Conservation (phyloP, 1,140 invertebrate species). For the Physella acuta region DNA sequence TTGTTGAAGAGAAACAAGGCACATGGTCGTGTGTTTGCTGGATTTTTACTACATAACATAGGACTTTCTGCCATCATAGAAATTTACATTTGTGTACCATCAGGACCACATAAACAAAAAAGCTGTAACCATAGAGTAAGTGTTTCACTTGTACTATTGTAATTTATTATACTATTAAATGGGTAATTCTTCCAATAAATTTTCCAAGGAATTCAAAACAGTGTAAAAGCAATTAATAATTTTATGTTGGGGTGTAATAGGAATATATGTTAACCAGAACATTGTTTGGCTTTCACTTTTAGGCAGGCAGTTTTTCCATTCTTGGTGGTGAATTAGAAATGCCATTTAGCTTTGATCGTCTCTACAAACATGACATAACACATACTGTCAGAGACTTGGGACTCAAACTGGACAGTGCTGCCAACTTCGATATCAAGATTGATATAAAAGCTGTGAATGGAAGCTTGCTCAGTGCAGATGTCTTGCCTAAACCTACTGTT, state of each 20-base stretch:
- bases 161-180: neutral
- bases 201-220: neutral
- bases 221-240: neutral
- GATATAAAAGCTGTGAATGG: slow-evolving; percentile 29
- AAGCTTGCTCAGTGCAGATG: slow-evolving; percentile 9
- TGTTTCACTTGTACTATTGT: neutral
- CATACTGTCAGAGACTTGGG: slow-evolving; percentile 22
- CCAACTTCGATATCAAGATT: slow-evolving; percentile 25
- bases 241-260: neutral
- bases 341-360: slow-evolving; percentile 32
- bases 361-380: slow-evolving; percentile 25
- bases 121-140: slow-evolving; percentile 24
- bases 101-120: neutral
- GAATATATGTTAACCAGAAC: neutral
- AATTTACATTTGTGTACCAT: slow-evolving; percentile 27
- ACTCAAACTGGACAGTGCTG: slow-evolving; percentile 25
- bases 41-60: slow-evolving; percentile 31
- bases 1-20: slow-evolving; percentile 16
- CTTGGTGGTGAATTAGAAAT: slow-evolving; percentile 33
- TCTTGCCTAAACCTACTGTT: slow-evolving; percentile 19
- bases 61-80: slow-evolving; percentile 26
- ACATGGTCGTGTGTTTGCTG: slow-evolving; percentile 30
- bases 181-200: neutral
- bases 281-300: neutral
- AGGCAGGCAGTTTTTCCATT: slow-evolving; percentile 29